Percentiles rank a stretch among this genome's conserved stretches.
Evolutionary conservation across 2,113 vertebrate genomes (phyloP).

Genomic region (Pao palembangensis): DNA sequence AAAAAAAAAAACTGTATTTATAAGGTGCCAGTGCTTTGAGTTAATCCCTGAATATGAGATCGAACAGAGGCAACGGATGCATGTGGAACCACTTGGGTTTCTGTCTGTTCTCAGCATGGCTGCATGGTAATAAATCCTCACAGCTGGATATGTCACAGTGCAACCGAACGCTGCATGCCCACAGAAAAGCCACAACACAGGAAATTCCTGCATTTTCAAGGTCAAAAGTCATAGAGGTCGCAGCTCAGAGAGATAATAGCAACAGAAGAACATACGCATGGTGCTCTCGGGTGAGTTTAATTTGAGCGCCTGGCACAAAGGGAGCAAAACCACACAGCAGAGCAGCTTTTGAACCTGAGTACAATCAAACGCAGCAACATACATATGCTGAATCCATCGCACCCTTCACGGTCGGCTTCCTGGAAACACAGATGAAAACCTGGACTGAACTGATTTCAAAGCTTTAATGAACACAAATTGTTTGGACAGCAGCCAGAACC

Average conservation of each 20-base stretch:
- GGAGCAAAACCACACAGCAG: constrained; percentile 2
- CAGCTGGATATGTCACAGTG: no score
- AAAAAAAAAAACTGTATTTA: no score
- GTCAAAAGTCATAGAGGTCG: background rate
- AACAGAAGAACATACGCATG: background rate
- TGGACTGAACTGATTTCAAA: constrained; percentile 4
- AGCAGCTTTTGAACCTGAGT: background rate
- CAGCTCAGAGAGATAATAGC: background rate
- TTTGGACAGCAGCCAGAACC: constrained; percentile 27
- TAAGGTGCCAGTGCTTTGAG: no score
- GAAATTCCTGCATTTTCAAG: background rate
- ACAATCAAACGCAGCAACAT: background rate
- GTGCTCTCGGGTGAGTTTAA: background rate
- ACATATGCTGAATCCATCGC: constrained; percentile 13
- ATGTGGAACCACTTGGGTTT: no score
- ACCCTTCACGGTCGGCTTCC: constrained; percentile 53
- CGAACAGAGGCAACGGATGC: no score
- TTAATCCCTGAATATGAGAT: no score
- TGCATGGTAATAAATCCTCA: no score
- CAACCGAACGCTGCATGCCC: no score
- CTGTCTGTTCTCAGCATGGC: no score
- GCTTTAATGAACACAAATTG: constrained; percentile 57
- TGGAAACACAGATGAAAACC: constrained; percentile 38
- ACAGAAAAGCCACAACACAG: background rate
- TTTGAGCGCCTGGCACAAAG: background rate